Evolutionary conservation across 2,888 invertebrate genomes (phyloP).

Genomic region (Masnerella sp.): DNA sequence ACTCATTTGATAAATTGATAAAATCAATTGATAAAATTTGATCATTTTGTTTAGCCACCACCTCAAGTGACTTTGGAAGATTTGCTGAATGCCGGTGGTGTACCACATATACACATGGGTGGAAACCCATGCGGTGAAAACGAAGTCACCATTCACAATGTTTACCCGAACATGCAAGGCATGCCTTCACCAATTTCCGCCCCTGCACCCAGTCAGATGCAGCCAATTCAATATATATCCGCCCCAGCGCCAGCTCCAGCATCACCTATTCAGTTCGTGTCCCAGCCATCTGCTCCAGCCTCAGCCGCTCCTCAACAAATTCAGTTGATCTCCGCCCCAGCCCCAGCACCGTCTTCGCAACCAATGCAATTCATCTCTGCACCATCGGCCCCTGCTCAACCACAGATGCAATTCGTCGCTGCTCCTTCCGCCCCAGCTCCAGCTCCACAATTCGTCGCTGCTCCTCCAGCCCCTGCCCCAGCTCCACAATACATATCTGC

Average conservation of each 20-base stretch:
- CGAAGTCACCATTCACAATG: too few relatives aligned
- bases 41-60: too few relatives aligned
- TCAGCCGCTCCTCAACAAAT: background rate
- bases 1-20: too few relatives aligned
- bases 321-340: background rate
- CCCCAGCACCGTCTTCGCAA: constrained; percentile 1
- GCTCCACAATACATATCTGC: background rate
- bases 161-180: too few relatives aligned
- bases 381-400: constrained; percentile 2
- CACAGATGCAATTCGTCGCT: background rate
- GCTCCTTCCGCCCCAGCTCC: constrained; percentile 8
- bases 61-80: too few relatives aligned
- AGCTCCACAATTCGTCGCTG: background rate
- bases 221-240: background rate
- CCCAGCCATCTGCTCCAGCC: background rate
- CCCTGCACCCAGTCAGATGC: background rate
- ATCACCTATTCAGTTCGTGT: background rate
- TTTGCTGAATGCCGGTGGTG: too few relatives aligned
- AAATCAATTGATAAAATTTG: too few relatives aligned
- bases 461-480: constrained; percentile 3
- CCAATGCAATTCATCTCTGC: too few relatives aligned
- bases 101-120: too few relatives aligned
- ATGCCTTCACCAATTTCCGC: background rate
- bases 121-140: too few relatives aligned
- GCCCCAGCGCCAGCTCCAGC: constrained; percentile 5